Conservation (phyloP, 2,113 vertebrate genomes). For the Crotalus horridus region DNA sequence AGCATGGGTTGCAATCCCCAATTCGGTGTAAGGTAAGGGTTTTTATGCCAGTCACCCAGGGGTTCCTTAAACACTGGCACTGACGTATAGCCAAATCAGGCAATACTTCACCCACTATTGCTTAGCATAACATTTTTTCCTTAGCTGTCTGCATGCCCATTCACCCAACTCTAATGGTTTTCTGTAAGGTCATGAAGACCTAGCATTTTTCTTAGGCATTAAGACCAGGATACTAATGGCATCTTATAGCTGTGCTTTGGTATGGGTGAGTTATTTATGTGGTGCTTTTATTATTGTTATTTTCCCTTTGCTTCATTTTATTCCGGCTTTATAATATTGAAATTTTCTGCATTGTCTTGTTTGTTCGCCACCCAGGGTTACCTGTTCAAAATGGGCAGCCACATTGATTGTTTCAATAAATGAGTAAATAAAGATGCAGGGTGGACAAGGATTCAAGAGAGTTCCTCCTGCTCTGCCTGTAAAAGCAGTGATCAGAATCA, state of each 20-base stretch:
- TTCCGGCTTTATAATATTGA: background rate
- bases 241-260: background rate
- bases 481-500: background rate
- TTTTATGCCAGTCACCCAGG: too few species aligned
- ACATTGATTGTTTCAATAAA: background rate
- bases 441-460: background rate
- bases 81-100: background rate
- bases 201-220: background rate
- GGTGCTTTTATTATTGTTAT: background rate
- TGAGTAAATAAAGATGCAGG: too few species aligned
- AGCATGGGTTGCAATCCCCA: background rate
- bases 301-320: background rate
- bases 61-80: background rate
- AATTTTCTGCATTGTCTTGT: background rate
- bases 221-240: background rate
- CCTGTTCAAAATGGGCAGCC: background rate
- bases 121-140: background rate
- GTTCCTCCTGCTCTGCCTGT: background rate
- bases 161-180: background rate
- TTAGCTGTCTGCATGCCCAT: background rate
- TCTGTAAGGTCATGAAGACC: background rate
- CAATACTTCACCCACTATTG: background rate
- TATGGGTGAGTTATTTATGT: background rate
- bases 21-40: background rate
- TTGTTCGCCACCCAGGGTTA: background rate